Evolutionary conservation across 2,888 invertebrate species (phyloP), one percentile per base, ranked within the genome.

Genomic region (Stratiomys singularior): DNA sequence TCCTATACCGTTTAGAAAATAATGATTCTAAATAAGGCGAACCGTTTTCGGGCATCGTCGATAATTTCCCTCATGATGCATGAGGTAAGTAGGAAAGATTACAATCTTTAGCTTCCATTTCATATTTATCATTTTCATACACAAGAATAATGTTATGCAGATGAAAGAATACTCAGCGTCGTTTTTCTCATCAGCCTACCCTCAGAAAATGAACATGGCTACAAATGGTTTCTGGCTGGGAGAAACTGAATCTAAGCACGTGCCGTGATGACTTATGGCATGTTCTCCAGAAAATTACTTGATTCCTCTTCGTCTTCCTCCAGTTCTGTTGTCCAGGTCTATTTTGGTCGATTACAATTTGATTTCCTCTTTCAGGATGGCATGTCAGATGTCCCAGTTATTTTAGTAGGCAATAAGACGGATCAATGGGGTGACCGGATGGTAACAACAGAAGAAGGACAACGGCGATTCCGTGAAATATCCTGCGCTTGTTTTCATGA

Each of bases 401-500:
- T 94, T 67, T 88, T 96, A 81, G 94, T 96, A 13, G 96, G 93
- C 11, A 96, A 96, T 85, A 95, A 96, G 86, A 90, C 89, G 21
- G 96, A 96, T 85, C 92, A 93, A 85, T 85, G 88, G 0, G 92
- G 92, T 1, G 96, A 96, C 86, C 89, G 95, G 78, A 95, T 95
- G 94, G 93, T 94, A n/a, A 89, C 89, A 63, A 87, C 90, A 0
- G 93, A 93, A 80, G 94, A 94, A 82, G 94, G 94, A 0, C 91
- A 92, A 83, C 89, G 91, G 9, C 88, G 94, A 63, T 93, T 93
- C 83, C 91, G 92, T 82, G 94, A 94, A 85, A 92, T 94, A 79
- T 93, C 93, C 78, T 95, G 94, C 83, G 92, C 93, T 21, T 93
- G 93, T 82, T 96, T 95, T 83, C 94, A 95, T 84, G 95, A 95